Evolutionary conservation across 2,797 vertebrate species (phyloP).

Genomic region (Acanthornis magna): DNA sequence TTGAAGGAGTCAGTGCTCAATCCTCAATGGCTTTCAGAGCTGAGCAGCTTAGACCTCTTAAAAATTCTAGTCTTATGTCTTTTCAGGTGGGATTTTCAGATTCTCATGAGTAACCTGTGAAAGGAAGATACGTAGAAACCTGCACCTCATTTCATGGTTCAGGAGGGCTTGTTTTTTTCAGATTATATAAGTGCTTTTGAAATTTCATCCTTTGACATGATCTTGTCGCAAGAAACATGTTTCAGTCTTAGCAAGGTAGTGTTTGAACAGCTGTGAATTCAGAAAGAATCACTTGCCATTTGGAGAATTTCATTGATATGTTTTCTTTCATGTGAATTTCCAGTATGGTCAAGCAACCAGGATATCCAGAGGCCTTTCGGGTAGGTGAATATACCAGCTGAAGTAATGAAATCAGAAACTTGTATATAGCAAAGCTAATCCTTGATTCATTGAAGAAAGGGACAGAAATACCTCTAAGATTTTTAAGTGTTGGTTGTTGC

Average conservation of each 20-base stretch:
- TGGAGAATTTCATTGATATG: background rate
- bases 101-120: slow-evolving; percentile 26
- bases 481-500: background rate
- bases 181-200: slow-evolving; percentile 47
- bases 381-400: background rate
- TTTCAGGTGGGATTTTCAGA: slow-evolving; percentile 50
- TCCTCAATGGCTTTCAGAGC: slow-evolving; percentile 30
- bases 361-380: background rate
- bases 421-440: background rate
- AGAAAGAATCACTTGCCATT: background rate
- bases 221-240: background rate
- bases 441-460: background rate
- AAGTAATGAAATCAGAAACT: background rate
- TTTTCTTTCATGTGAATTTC: slow-evolving; percentile 25
- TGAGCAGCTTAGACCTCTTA: slow-evolving; percentile 48
- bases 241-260: slow-evolving; percentile 3
- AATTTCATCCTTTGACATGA: slow-evolving; percentile 39
- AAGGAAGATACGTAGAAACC: background rate
- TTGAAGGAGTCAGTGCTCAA: slow-evolving; percentile 30
- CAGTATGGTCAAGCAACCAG: background rate
- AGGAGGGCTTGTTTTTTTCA: slow-evolving; percentile 34
- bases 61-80: slow-evolving; percentile 47
- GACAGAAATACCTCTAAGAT: background rate
- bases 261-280: slow-evolving; percentile 16
- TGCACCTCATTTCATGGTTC: slow-evolving; percentile 29